Base-by-base conservation (phyloP, 2,797 vertebrate species). In the Novumbra hubbsi region DNA sequence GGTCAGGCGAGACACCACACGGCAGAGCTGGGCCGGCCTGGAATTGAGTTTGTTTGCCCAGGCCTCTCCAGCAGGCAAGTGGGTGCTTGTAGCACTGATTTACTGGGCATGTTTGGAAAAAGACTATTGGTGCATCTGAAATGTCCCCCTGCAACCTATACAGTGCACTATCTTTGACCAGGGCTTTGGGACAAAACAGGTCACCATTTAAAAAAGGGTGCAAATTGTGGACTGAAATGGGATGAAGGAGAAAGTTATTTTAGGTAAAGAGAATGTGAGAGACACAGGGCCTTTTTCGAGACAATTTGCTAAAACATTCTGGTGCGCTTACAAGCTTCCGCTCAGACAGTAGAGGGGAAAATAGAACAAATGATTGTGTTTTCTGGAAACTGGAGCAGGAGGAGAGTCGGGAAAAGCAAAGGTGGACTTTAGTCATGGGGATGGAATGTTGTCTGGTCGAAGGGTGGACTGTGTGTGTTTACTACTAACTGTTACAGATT, bases 401-500 rank as follows among this genome's bases (percentile, higher is more conserved):
- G 17, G 27, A 30, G 38, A 50, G 41, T 71, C 49, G 41, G 64
- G 69, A 68, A 78, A 21, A 73, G 78, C 52, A 52, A 78, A 65
- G 72, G 17, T 73, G 80, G 80, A 84, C 82, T 84, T 84, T 65
- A 68, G 63, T 74, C 76, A 68, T 27, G n/a, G 67, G 64, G n/a
- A 55, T 75, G 49, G 62, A 78, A 71, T 57, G 48, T 6, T 70
- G 57, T 77, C 68, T 70, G 12, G 72, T 76, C 19, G 2, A 24
- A 38, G 66, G 41, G 12, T 52, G 28, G 63, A 34, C 28, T 30
- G 63, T 65, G 27, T 65, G n/a, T 34, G 63, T 5, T 1, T 34
- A 30, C 28, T 32, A 27, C 4, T 21, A 27, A 62, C 12, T 12
- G 27, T 16, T 16, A 15, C 62, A 64, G 62, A 32, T 64, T 30